Conservation (phyloP, 2,797 vertebrate species). For the Peromyscus attwateri region DNA sequence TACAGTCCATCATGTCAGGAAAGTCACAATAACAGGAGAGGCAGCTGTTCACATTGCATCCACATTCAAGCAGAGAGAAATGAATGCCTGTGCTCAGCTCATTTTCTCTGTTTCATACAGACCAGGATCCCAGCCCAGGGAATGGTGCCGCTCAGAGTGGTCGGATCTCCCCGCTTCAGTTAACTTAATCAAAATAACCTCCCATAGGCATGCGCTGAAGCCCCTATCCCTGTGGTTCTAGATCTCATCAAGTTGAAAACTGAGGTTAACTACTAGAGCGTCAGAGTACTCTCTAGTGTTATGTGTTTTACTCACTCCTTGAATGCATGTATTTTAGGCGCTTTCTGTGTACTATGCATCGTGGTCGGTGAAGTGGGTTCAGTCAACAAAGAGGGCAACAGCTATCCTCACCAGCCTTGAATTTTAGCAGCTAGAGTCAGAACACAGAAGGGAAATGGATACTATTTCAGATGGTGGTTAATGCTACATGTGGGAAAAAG, state of each 20-base stretch:
- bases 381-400: not conserved
- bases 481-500: not conserved
- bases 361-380: not conserved
- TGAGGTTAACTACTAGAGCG: not conserved
- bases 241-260: not conserved
- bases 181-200: not conserved
- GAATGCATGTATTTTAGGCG: not conserved
- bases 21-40: not conserved
- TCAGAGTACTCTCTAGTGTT: not conserved
- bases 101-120: not conserved
- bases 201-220: not conserved
- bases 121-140: not conserved
- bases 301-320: not conserved
- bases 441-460: not conserved
- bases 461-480: not conserved
- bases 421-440: not conserved
- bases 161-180: not conserved
- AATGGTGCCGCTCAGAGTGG: not conserved
- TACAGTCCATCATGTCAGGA: no score
- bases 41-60: not conserved
- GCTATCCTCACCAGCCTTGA: not conserved
- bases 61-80: not conserved
- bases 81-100: no score
- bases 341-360: not conserved
- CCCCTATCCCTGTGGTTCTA: not conserved